phyloP scores from a whole-genome alignment of 2,797 vertebrate genomes.

The Clarias platycephalus region DNA sequence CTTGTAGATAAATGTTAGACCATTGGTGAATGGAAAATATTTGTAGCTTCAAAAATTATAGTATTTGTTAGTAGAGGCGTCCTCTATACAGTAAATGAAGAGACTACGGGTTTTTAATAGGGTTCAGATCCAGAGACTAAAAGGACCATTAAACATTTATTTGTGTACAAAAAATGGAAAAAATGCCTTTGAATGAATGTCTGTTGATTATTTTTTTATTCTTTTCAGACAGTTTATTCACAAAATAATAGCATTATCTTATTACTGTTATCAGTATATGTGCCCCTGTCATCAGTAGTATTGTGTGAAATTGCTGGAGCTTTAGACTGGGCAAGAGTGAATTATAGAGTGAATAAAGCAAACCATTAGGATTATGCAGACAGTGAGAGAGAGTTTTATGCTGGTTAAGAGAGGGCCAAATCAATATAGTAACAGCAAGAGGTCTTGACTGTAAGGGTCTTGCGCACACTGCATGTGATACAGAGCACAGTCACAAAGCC shows the following conservation, averaged over 20 bases:
- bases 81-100: not conserved
- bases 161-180: not conserved
- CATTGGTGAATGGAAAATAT: not conserved
- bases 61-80: not conserved
- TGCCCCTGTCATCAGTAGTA: constrained; percentile 56
- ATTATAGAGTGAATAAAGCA: constrained; percentile 59
- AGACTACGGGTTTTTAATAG: not conserved
- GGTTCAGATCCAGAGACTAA: not conserved
- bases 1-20: not conserved
- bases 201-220: constrained; percentile 32
- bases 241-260: constrained; percentile 42
- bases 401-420: constrained; percentile 40
- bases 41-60: not conserved
- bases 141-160: not conserved
- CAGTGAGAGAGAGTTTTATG: constrained; percentile 50
- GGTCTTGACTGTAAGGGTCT: constrained; percentile 26
- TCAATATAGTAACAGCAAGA: constrained; percentile 47
- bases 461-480: not conserved
- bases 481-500: constrained; percentile 8
- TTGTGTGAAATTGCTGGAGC: constrained; percentile 64
- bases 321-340: constrained; percentile 48
- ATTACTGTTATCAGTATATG: constrained; percentile 55
- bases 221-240: constrained; percentile 30
- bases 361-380: constrained; percentile 63
- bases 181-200: constrained; percentile 7